These are phyloP conservation scores for Sturmia bella DNA, from an alignment of 2,888 invertebrate species.

Conservation along the genomic window DNA sequence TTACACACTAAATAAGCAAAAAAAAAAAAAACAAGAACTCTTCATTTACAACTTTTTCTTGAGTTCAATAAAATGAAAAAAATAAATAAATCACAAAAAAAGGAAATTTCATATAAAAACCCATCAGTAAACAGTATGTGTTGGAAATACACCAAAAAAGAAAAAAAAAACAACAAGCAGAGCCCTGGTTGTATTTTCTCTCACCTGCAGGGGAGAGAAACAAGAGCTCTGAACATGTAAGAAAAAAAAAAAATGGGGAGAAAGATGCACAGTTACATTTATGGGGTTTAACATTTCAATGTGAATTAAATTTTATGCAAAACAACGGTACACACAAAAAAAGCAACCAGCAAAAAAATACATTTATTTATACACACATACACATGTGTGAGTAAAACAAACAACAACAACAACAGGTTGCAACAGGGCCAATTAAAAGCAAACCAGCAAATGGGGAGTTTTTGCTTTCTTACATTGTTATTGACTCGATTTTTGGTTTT, in stretches of 20 bases:
- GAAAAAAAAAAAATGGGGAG: not conserved
- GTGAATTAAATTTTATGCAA: constrained; percentile 49
- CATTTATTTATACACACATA: too few relatives aligned
- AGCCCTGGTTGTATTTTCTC: too few relatives aligned
- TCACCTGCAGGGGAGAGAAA: not conserved
- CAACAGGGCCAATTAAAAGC: constrained; percentile 27
- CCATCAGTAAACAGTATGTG: constrained; percentile 26
- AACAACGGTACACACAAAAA: constrained; percentile 6
- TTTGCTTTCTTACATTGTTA: not conserved
- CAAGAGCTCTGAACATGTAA: not conserved
- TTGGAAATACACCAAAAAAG: constrained; percentile 12
- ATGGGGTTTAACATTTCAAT: constrained; percentile 60
- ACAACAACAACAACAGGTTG: constrained; percentile 42
- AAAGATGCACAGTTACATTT: constrained; percentile 32
- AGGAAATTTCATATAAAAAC: constrained; percentile 66
- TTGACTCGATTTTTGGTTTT: constrained; percentile 1
- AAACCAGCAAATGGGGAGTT: constrained; percentile 29
- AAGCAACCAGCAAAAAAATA: not conserved
- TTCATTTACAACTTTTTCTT: not conserved
- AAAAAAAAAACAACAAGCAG: too few relatives aligned
- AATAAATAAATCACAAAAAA: constrained; percentile 58
- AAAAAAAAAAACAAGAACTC: not conserved
- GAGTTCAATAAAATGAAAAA: constrained; percentile 46
- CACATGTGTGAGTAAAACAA: too few relatives aligned
- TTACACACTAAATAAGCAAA: not conserved